These are phyloP conservation scores for Acanthosepion pharaonis DNA, from an alignment of 2,888 invertebrate genomes.

Conservation along the genomic window DNA sequence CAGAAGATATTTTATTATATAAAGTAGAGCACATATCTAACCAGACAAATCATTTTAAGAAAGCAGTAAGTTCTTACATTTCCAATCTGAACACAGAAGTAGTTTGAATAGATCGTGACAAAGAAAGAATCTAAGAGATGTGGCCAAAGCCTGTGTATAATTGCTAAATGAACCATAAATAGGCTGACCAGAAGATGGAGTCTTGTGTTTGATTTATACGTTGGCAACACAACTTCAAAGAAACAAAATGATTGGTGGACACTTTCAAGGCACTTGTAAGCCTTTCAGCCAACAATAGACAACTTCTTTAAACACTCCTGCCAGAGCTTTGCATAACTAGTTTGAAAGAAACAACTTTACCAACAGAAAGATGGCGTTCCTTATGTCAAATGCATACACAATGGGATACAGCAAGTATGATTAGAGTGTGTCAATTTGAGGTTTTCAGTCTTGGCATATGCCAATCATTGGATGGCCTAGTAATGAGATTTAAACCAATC, in stretches of 20 bases:
- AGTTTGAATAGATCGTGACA: neutral
- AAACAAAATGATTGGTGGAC: neutral
- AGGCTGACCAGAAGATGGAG: neutral
- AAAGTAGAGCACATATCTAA: neutral
- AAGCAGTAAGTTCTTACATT: neutral
- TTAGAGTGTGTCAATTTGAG: neutral
- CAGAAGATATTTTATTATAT: neutral
- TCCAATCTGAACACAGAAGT: neutral
- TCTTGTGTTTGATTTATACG: neutral
- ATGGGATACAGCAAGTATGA: neutral
- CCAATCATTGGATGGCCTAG: neutral
- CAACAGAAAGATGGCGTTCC: neutral
- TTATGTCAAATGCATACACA: neutral
- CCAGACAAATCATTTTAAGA: neutral
- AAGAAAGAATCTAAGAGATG: neutral
- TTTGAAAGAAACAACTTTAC: neutral
- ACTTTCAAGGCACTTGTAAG: neutral
- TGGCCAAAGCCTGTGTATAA: neutral
- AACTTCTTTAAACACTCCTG: constrained; percentile 3
- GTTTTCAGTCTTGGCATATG: neutral
- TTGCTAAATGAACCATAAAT: constrained; percentile 20
- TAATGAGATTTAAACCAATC: neutral
- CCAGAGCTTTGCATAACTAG: neutral
- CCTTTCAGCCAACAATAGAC: neutral
- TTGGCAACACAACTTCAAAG: neutral